Evolutionary conservation across 2,113 vertebrate genomes (phyloP), one percentile per base, ranked within the genome.

Genomic region (Sardina pilchardus): DNA sequence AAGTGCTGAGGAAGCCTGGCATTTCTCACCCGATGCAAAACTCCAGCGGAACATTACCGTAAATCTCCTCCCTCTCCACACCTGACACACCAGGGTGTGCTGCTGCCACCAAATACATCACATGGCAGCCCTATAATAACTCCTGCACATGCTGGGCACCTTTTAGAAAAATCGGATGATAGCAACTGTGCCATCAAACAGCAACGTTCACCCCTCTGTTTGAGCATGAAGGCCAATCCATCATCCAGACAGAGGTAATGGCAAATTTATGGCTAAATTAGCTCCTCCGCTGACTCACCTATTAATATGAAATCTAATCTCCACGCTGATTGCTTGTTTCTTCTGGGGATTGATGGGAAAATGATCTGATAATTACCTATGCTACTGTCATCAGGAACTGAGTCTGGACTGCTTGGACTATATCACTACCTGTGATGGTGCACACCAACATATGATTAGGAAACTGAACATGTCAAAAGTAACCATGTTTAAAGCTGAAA

Each of bases 1-100:
- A 91, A 89, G 43, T 84, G 90, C 90, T 90, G 90, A 90, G 84
- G 30, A 89, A 75, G 90, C 43, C 82, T 30, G 88, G 89, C 83
- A 88, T 85, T 53, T 59, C 39, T 84, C 30, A 81, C 45, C 12
- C 24, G 39, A 78, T 30, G 10, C 63, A 78, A 36, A 36, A 78
- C 63, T 67, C n/a, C n/a, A 12, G n/a, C 7, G 26, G n/a, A 67
- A 67, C 63, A 67, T 30, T 30, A 78, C 30, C 10, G 30, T 78
- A 78, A 78, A 78, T 78, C 71, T 78, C 71, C 16, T 14, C 30
- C 12, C 21, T 26, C 59, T 26, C 71, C 3, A 34, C 71, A 36
- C 71, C 71, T 78, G 71, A 78, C 71, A 78, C 71, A 78, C 71
- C 71, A 14, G 71, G 71, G 30, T 36, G 67, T 78, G 34, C 71